These are phyloP conservation scores for Drosophila quinaria DNA, from an alignment of 2,888 invertebrate species.

Conservation along the genomic window DNA sequence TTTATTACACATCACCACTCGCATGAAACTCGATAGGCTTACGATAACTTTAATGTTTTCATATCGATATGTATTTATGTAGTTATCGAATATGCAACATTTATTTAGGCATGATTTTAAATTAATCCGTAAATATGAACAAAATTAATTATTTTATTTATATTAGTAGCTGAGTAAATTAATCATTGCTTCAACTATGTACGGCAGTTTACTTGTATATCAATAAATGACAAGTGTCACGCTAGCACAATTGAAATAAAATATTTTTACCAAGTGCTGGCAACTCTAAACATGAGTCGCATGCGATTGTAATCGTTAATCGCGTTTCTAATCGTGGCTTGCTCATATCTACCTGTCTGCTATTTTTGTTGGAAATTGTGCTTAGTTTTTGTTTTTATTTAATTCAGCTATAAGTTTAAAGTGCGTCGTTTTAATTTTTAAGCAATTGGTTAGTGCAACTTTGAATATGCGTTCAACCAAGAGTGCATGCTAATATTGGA, in stretches of 20 bases:
- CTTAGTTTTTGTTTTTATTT: conserved; percentile 70
- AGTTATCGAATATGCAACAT: conserved; percentile 21
- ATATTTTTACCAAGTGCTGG: background rate
- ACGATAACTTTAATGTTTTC: conserved; percentile 20
- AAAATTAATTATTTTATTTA: background rate
- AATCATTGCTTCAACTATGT: no score
- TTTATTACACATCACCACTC: conserved; percentile 71
- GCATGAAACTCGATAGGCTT: conserved; percentile 38
- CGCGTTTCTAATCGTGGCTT: conserved; percentile 59
- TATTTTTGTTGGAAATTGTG: conserved; percentile 38
- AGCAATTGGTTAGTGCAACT: conserved; percentile 33
- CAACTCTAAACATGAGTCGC: conserved; percentile 16
- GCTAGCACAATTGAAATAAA: background rate
- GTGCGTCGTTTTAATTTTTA: conserved; percentile 30
- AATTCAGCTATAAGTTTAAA: conserved; percentile 54
- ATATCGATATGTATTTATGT: conserved; percentile 12
- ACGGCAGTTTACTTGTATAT: no score
- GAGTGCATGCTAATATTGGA: background rate
- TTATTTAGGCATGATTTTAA: background rate
- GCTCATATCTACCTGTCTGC: conserved; percentile 52
- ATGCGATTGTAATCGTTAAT: conserved; percentile 23
- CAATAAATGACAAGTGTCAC: conserved; percentile 23
- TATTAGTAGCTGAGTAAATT: no score
- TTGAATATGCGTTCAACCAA: background rate
- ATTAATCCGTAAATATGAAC: background rate